These are phyloP conservation scores for Digitonthophagus gazella DNA, from an alignment of 2,888 invertebrate genomes.

Conservation along the genomic window DNA sequence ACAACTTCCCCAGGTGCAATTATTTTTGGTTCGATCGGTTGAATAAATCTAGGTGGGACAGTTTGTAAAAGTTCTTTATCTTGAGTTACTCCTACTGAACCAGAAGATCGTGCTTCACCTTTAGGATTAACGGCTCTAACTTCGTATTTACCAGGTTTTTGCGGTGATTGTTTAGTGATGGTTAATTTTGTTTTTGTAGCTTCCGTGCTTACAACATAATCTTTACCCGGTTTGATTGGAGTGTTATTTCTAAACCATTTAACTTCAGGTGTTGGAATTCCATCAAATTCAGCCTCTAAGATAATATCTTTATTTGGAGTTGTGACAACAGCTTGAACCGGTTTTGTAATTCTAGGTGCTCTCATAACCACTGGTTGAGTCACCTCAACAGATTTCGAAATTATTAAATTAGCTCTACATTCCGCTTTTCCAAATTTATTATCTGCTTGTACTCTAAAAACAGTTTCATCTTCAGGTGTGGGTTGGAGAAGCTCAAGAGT, in stretches of 20 bases:
- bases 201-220: slow-evolving; percentile 59
- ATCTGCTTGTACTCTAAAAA: slow-evolving; percentile 68
- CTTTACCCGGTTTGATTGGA: slow-evolving; percentile 64
- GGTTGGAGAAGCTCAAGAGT: slow-evolving; percentile 64
- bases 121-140: slow-evolving; percentile 75
- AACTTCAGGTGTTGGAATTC: slow-evolving; percentile 68
- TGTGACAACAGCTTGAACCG: slow-evolving; percentile 72
- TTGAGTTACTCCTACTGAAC: slow-evolving; percentile 75
- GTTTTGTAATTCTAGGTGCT: slow-evolving; percentile 74
- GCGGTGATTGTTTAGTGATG: slow-evolving; percentile 67
- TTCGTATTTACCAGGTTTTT: slow-evolving; percentile 86
- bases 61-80: slow-evolving; percentile 57
- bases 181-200: slow-evolving; percentile 64
- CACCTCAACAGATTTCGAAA: slow-evolving; percentile 54
- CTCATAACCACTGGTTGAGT: slow-evolving; percentile 56
- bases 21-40: slow-evolving; percentile 68
- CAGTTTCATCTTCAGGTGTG: slow-evolving; percentile 63
- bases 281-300: slow-evolving; percentile 71
- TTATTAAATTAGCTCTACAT: slow-evolving; percentile 70
- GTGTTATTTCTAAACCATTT: slow-evolving; percentile 85
- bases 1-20: slow-evolving; percentile 73
- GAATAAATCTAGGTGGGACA: slow-evolving; percentile 72
- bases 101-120: slow-evolving; percentile 76
- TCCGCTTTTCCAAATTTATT: slow-evolving; percentile 73
- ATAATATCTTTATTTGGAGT: slow-evolving; percentile 67